Evolutionary conservation across 2,113 vertebrate species (phyloP).

Genomic region (Pseudorhombus dupliciocellatus): DNA sequence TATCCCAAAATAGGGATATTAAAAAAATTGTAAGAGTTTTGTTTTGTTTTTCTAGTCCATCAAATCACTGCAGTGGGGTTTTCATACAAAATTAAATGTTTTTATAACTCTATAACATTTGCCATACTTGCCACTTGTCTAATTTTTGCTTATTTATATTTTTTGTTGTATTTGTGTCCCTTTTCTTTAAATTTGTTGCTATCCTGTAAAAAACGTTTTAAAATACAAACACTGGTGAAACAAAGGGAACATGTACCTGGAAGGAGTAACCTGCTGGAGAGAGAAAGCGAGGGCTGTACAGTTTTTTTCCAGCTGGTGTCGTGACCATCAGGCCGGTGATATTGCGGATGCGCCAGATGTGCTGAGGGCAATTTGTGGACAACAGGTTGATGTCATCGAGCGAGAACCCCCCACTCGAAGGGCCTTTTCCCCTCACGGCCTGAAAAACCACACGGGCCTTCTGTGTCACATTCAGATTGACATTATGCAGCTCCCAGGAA

Average conservation of each 20-base stretch:
- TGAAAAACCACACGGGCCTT: slow-evolving; percentile 87
- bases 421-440: slow-evolving; percentile 74
- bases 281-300: slow-evolving; percentile 85
- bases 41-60: too few relatives aligned
- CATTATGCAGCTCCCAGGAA: slow-evolving; percentile 87
- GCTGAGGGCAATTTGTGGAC: slow-evolving; percentile 86
- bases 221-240: background rate
- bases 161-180: too few relatives aligned
- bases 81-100: too few relatives aligned
- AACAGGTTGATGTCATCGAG: slow-evolving; percentile 92
- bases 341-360: slow-evolving; percentile 86
- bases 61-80: too few relatives aligned
- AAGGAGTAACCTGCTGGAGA: slow-evolving; percentile 88
- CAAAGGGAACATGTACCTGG: slow-evolving; percentile 69
- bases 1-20: too few relatives aligned
- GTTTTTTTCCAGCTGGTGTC: slow-evolving; percentile 32
- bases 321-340: slow-evolving; percentile 79
- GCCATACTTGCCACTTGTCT: too few relatives aligned
- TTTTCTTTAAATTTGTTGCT: too few relatives aligned
- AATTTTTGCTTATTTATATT: too few relatives aligned
- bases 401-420: slow-evolving; percentile 85
- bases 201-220: too few relatives aligned
- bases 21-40: too few relatives aligned
- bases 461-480: slow-evolving; percentile 75
- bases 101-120: too few relatives aligned